Conservation (phyloP, 1,140 invertebrate genomes). For the Tribolium castaneum region DNA sequence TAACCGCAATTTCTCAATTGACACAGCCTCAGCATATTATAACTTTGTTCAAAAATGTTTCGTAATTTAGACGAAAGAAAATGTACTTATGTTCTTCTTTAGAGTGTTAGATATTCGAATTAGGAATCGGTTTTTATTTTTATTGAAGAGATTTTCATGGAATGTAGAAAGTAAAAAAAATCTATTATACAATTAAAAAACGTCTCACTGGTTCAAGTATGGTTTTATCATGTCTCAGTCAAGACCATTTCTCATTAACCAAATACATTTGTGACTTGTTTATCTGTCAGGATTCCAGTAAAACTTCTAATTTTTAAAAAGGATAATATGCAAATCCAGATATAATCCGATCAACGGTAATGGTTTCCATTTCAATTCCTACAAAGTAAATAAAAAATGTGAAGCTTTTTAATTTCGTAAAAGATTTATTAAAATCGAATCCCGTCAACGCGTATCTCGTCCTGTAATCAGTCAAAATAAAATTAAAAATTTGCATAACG, state of each 20-base stretch:
- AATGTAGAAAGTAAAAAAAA: too few relatives aligned
- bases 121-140: too few relatives aligned
- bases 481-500: conserved; percentile 6
- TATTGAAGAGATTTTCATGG: too few relatives aligned
- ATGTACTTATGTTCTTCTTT: too few relatives aligned
- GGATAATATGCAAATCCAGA: conserved; percentile 54
- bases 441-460: conserved; percentile 12
- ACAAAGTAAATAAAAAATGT: conserved; percentile 43
- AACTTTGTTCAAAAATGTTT: too few relatives aligned
- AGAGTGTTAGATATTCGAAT: too few relatives aligned
- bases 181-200: neutral
- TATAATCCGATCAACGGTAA: conserved; percentile 55
- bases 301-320: conserved; percentile 48
- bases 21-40: too few relatives aligned
- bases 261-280: conserved; percentile 1
- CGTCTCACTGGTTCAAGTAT: neutral
- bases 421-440: conserved; percentile 39
- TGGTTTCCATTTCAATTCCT: conserved; percentile 51
- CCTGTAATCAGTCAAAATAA: conserved; percentile 29
- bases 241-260: neutral
- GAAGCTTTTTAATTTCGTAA: conserved; percentile 40
- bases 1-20: too few relatives aligned
- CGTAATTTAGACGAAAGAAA: too few relatives aligned
- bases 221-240: neutral
- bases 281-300: neutral